Conservation (phyloP, 2,888 invertebrate genomes). For the Hirudinaria manillensis region DNA sequence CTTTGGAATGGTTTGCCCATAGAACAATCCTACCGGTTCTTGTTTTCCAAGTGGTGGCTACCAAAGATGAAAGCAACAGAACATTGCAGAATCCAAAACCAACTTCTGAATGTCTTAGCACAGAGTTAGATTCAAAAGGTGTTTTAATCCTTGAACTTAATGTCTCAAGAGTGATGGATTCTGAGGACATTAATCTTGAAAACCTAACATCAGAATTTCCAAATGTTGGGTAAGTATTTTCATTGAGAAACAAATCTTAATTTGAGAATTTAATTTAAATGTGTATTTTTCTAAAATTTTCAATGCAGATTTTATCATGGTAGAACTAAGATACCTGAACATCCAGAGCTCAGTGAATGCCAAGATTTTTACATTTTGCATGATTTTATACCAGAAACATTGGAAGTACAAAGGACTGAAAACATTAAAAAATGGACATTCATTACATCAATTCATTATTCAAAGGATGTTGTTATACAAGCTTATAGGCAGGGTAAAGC, state of each 20-base stretch:
- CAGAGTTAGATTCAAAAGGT: slow-evolving; percentile 27
- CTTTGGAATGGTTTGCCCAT: slow-evolving; percentile 48
- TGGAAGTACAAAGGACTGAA: slow-evolving; percentile 3
- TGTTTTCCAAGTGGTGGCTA: slow-evolving; percentile 44
- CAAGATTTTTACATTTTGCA: neutral
- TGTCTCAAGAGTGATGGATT: slow-evolving; percentile 7
- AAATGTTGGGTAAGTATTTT: slow-evolving; percentile 23
- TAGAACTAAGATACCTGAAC: neutral
- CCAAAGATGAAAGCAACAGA: slow-evolving; percentile 32
- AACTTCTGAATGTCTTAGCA: neutral
- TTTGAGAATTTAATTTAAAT: neutral
- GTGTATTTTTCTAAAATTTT: neutral
- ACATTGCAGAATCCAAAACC: neutral
- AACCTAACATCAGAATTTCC: slow-evolving; percentile 6
- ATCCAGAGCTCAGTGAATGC: neutral
- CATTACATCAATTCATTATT: slow-evolving; percentile 14
- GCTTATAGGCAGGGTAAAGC: neutral
- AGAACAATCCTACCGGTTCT: slow-evolving; percentile 44
- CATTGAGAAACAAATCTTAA: neutral
- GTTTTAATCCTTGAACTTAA: slow-evolving; percentile 38
- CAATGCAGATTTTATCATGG: neutral
- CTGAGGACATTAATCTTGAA: slow-evolving; percentile 24
- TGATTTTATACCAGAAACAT: neutral
- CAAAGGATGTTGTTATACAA: slow-evolving; percentile 6
- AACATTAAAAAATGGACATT: slow-evolving; percentile 3